Conservation (phyloP, 1,140 invertebrate genomes). For the Musca domestica region DNA sequence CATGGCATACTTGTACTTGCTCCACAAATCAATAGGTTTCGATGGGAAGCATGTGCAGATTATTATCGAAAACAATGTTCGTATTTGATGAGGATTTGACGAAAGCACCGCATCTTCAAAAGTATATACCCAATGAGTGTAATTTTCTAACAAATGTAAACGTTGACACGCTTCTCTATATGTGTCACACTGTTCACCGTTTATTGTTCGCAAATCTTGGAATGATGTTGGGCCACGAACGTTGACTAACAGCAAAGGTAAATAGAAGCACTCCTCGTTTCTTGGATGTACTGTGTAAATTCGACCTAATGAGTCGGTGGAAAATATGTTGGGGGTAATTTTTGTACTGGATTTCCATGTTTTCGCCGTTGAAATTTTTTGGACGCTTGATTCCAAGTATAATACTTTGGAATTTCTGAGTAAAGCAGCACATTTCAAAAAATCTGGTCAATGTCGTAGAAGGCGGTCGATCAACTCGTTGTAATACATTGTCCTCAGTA, state of each 20-base stretch:
- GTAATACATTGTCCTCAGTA: slow-evolving; percentile 33
- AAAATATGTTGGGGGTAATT: background rate
- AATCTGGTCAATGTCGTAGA: slow-evolving; percentile 49
- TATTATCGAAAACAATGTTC: background rate
- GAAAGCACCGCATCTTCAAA: background rate
- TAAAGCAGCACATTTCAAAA: slow-evolving; percentile 49
- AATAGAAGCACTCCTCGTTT: slow-evolving; percentile 5
- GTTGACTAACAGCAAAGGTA: slow-evolving; percentile 4
- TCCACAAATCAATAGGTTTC: too few relatives aligned
- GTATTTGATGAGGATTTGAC: background rate
- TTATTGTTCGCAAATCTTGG: slow-evolving; percentile 15
- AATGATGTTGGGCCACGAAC: slow-evolving; percentile 22
- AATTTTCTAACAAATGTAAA: slow-evolving; percentile 30
- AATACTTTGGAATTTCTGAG: slow-evolving; percentile 46
- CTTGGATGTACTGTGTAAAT: slow-evolving; percentile 11
- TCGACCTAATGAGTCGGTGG: background rate
- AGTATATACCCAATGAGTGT: slow-evolving; percentile 1
- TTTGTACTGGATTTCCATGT: background rate
- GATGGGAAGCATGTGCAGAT: background rate
- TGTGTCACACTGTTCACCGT: slow-evolving; percentile 27
- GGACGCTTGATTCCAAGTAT: background rate
- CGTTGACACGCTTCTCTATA: slow-evolving; percentile 48
- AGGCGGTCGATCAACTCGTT: slow-evolving; percentile 33
- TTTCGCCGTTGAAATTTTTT: background rate
- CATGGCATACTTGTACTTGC: background rate